Evolutionary conservation across 2,888 invertebrate species (phyloP).

Genomic region (Incurvaria masculella): DNA sequence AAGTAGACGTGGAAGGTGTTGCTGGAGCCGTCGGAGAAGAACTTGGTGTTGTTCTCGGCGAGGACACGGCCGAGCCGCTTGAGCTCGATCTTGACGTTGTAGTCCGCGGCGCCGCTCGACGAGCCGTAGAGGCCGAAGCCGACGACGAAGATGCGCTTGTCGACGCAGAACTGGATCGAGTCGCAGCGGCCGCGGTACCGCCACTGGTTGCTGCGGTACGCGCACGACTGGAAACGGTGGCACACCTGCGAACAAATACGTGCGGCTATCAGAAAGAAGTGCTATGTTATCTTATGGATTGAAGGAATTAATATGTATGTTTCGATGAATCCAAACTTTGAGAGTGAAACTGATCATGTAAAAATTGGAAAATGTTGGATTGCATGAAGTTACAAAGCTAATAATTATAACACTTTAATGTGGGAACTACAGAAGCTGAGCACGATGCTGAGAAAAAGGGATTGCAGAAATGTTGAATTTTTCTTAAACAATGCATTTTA

Average conservation of each 20-base stretch:
- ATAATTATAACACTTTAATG: no score
- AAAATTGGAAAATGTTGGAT: no score
- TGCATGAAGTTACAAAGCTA: no score
- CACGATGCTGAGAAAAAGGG: no score
- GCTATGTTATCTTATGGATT: no score
- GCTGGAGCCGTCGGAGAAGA: conserved; percentile 95
- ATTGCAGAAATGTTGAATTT: no score
- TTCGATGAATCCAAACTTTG: no score
- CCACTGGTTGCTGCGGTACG: conserved; percentile 97
- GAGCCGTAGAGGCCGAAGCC: conserved; percentile 96
- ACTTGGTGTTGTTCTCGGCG: conserved; percentile 89
- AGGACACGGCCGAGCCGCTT: conserved; percentile 85
- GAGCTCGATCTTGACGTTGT: conserved; percentile 90
- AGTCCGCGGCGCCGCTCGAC: conserved; percentile 93
- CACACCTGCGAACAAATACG: conserved; percentile 72
- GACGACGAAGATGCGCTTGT: conserved; percentile 92
- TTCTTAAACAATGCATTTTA: no score
- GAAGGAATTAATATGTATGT: no score
- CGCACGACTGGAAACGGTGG: conserved; percentile 94
- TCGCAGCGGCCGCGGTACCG: conserved; percentile 94
- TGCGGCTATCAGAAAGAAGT: no score
- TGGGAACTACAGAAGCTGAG: no score
- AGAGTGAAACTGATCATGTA: no score
- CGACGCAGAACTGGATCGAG: conserved; percentile 95
- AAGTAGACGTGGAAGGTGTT: conserved; percentile 87